A percentile compares a stretch with the other conserved stretches of the same genome.
Evolutionary conservation across 92 coral and sea anemone species (phyloP).

Genomic region (Diadumene lineata): DNA sequence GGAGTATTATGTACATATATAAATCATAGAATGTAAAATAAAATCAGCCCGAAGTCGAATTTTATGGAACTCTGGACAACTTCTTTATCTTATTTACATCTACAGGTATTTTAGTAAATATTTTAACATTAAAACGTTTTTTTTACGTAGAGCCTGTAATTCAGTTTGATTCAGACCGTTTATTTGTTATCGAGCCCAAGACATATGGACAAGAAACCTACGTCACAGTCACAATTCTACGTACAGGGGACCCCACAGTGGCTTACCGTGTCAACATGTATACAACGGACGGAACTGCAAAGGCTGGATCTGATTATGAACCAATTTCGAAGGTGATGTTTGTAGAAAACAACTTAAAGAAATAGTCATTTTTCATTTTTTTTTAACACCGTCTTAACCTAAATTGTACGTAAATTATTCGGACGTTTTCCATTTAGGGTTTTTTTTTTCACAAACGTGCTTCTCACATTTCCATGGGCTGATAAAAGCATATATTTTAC

Average conservation of each 20-base stretch:
- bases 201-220: slow-evolving; percentile 29
- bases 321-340: slow-evolving; percentile 71
- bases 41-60: too few relatives aligned
- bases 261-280: slow-evolving; percentile 72
- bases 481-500: too few relatives aligned
- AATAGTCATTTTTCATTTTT: background rate
- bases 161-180: slow-evolving; percentile 64
- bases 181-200: slow-evolving; percentile 72
- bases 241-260: slow-evolving; percentile 78
- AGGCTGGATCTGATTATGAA: slow-evolving; percentile 82
- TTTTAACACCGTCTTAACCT: too few relatives aligned
- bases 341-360: background rate
- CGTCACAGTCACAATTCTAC: slow-evolving; percentile 55
- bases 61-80: too few relatives aligned
- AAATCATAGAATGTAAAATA: too few relatives aligned
- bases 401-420: too few relatives aligned
- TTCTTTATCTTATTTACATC: background rate
- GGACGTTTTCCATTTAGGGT: too few relatives aligned
- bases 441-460: too few relatives aligned
- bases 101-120: background rate
- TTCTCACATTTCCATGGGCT: too few relatives aligned
- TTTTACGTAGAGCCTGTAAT: slow-evolving; percentile 69
- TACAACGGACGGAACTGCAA: slow-evolving; percentile 91
- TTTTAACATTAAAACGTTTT: background rate
- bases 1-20: too few relatives aligned